Evolutionary conservation across 1,140 invertebrate species (phyloP), one percentile per base, ranked within the genome.

Genomic region (Lasioglossum albipes): DNA sequence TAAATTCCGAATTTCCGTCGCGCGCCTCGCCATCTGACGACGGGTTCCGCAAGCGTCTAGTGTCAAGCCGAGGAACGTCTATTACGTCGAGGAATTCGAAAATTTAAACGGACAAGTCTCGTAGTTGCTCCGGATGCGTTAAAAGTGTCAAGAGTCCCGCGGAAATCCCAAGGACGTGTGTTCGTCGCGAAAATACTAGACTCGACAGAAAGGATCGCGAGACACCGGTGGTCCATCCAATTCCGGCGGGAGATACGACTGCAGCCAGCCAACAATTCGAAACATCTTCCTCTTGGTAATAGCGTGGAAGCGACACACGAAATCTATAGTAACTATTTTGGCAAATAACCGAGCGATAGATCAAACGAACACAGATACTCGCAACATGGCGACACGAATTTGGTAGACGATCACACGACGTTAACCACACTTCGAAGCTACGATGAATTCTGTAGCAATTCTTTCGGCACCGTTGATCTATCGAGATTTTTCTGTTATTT

Each of bases 381-480:
- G 45, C 81, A 87, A 90, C 78, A 89, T 89, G 87, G 87, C 88
- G 83, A 87, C 67, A 73, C 36, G 27, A 49, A 45, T 52, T 74
- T 80, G 85, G 84, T 86, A 83, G 31, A 45, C 2, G 22, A 49
- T 72, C 2, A 66, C 52, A 70, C 42, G 16, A 31, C 18, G 36
- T 31, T 66, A 36, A 65, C 16, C 10, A 61, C 12, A n/a, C 71
- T 36, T 68, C 59, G 7, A n/a, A n/a, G 27, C 7, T 41, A 31
- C 9, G 6, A n/a, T 54, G 54, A 54, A 52, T 22, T 7, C 7
- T 3, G 2, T 49, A 2, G 13, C 45, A 75, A 3, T 68, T 9
- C 57, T 76, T 41, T 5, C 18, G 36, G 12, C 7, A 7, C 4
- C 16, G 2, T 61, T 20, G 10, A 12, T 27, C 6, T 13, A 49